These are phyloP conservation scores for Bhutanitis thaidina DNA, from an alignment of 2,888 invertebrate species.

Conservation along the genomic window DNA sequence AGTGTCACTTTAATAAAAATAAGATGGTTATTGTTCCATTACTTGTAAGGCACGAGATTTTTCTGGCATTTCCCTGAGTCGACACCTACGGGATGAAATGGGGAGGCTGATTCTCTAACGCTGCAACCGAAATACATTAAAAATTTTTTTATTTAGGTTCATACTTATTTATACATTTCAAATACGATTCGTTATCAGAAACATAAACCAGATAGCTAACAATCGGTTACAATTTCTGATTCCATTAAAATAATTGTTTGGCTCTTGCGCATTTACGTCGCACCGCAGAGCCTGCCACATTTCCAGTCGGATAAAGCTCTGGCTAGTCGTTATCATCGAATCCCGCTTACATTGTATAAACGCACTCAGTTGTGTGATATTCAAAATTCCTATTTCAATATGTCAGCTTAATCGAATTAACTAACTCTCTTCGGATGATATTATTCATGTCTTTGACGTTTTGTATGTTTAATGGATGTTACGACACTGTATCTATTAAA, in stretches of 20 bases:
- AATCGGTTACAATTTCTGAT: slow-evolving; percentile 18
- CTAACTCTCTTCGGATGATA: neutral
- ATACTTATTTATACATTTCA: too few species aligned
- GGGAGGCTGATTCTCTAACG: too few species aligned
- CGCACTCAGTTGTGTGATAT: slow-evolving; percentile 17
- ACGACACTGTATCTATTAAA: neutral
- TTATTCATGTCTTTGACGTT: too few species aligned
- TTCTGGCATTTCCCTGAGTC: too few species aligned
- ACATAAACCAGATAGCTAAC: slow-evolving; percentile 2
- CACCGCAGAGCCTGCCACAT: slow-evolving; percentile 18
- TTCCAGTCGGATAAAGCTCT: slow-evolving; percentile 20
- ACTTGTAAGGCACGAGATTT: too few species aligned
- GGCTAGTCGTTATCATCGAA: slow-evolving; percentile 20
- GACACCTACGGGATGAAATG: too few species aligned
- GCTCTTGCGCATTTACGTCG: slow-evolving; percentile 15
- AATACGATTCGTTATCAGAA: neutral
- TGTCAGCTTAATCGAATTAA: slow-evolving; percentile 16
- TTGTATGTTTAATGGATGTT: too few species aligned
- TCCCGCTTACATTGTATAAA: slow-evolving; percentile 18
- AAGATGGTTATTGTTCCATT: too few species aligned
- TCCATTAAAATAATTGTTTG: slow-evolving; percentile 21
- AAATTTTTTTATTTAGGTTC: too few species aligned
- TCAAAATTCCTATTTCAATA: slow-evolving; percentile 19
- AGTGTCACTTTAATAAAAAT: too few species aligned
- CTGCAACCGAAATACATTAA: too few species aligned